A percentile compares a stretch with the other conserved stretches of the same genome.
Evolutionary conservation across 2,797 vertebrate genomes (phyloP).

Genomic region (Tachyglossus aculeatus): DNA sequence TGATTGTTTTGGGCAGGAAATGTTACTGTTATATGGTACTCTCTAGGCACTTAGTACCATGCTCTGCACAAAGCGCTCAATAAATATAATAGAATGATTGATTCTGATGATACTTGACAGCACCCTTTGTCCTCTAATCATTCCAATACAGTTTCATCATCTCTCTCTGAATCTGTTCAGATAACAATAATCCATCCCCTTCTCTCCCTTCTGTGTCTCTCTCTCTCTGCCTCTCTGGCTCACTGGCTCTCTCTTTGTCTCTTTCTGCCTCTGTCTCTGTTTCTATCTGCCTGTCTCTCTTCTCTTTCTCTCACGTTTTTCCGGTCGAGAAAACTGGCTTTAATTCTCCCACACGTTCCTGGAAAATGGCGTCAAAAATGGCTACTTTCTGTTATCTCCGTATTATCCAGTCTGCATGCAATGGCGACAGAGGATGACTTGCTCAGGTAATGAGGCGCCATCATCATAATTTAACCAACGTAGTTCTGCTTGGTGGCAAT

Average conservation of each 20-base stretch:
- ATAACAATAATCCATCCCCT: background rate
- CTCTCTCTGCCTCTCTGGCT: background rate
- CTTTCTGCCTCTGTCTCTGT: background rate
- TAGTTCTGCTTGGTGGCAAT: constrained; percentile 58
- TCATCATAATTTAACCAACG: constrained; percentile 35
- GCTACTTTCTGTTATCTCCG: background rate
- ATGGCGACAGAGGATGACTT: background rate
- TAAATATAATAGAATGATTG: too few species aligned
- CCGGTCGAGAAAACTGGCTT: rapidly evolving
- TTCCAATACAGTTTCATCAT: rapidly evolving
- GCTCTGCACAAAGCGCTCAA: too few species aligned
- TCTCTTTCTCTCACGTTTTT: rapidly evolving
- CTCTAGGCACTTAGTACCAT: too few species aligned
- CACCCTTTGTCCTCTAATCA: background rate
- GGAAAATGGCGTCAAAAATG: background rate
- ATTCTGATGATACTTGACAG: background rate
- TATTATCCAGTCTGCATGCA: background rate
- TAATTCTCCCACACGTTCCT: background rate
- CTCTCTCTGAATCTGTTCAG: background rate
- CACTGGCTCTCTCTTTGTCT: rapidly evolving
- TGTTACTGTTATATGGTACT: too few species aligned
- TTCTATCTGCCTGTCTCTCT: rapidly evolving
- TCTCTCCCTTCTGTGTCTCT: background rate
- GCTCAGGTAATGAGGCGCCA: background rate
- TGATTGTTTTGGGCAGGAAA: too few species aligned